Evolutionary conservation across 2,113 vertebrate species (phyloP), one percentile per base, ranked within the genome.

Genomic region (Phaethornis superciliosus): DNA sequence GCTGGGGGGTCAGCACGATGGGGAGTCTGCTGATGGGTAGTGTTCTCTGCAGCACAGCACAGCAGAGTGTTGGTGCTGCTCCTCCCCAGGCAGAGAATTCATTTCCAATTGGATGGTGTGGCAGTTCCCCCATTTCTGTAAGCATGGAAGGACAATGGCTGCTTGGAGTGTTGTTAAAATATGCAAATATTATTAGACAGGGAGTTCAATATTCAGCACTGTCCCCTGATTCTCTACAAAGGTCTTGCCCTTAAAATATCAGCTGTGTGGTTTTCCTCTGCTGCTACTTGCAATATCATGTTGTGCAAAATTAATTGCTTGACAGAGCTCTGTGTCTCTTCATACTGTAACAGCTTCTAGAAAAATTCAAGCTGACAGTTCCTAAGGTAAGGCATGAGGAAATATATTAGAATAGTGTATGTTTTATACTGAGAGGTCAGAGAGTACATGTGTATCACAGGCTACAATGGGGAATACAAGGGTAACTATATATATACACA

Each of bases 291-390:
- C 40, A 79, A 13, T 69, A 55, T 58, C 42, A 21, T 2, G 37
- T 37, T 37, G 37, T 37, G 37, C 37, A 37, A 37, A 37, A 37
- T 37, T 37, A 37, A 74, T n/a, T 59, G 26, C 42, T 87, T 70
- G 67, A 70, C 55, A 74, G 49, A 79, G 47, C 9, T 60, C 71
- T 58, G 44, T 86, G 49, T 79, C 81, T 90, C 77, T 86, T 83
- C 26, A 33, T 90, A 30, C 62, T 51, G 49, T 49, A 92, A 71
- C 46, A 65, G 20, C 49, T 79, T 74, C 78, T 51, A 89, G 60
- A 69, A 76, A 88, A 78, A 85, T 89, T 87, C 58, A 70, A 37
- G 47, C 44, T 82, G 91, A 58, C 67, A 80, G 67, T 82, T 91
- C 67, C 63, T 87, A 24, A 46, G 69, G 74, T 20, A 89, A 82